A percentile compares a stretch with the other conserved stretches of the same genome.
These are phyloP conservation scores for Cassiopea andromeda DNA, from an alignment of 30 jellyfish, hydroid and myxozoan genomes.

Conservation along the genomic window DNA sequence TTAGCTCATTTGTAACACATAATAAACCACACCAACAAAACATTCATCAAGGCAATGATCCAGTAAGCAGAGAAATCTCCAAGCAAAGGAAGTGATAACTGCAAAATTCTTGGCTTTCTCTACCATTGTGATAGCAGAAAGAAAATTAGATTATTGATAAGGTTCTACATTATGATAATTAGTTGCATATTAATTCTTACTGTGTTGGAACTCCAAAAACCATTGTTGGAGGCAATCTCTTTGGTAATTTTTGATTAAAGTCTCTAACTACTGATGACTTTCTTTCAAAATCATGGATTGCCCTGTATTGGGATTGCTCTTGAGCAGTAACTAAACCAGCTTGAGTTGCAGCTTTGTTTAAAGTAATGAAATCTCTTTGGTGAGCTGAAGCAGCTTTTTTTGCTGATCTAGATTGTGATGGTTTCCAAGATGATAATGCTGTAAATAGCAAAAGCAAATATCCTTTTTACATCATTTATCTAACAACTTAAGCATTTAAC, in stretches of 20 bases:
- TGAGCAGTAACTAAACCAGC: slow-evolving; percentile 94
- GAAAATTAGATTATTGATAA: no score
- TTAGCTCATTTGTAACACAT: no score
- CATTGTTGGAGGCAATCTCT: slow-evolving; percentile 77
- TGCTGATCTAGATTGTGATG: slow-evolving; percentile 7
- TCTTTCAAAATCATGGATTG: slow-evolving; percentile 73
- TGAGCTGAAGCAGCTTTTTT: slow-evolving; percentile 23
- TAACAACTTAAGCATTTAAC: background rate
- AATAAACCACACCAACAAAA: no score
- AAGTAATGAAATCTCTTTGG: slow-evolving; percentile 77
- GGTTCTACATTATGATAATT: no score
- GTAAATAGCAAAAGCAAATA: background rate
- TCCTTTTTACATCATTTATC: background rate
- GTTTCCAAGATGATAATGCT: slow-evolving; percentile 80
- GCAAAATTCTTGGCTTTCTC: no score
- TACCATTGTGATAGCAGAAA: no score
- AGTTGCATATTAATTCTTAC: slow-evolving; percentile 38
- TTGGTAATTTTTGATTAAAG: slow-evolving; percentile 49
- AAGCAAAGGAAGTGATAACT: no score
- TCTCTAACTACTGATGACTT: slow-evolving; percentile 28
- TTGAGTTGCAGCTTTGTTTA: slow-evolving; percentile 95
- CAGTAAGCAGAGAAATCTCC: no score
- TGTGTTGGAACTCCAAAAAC: slow-evolving; percentile 96
- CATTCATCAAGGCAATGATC: no score
- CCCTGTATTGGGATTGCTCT: slow-evolving; percentile 89